Base-by-base conservation (phyloP, 2,888 invertebrate species). In the Drosophila barbarae region DNA sequence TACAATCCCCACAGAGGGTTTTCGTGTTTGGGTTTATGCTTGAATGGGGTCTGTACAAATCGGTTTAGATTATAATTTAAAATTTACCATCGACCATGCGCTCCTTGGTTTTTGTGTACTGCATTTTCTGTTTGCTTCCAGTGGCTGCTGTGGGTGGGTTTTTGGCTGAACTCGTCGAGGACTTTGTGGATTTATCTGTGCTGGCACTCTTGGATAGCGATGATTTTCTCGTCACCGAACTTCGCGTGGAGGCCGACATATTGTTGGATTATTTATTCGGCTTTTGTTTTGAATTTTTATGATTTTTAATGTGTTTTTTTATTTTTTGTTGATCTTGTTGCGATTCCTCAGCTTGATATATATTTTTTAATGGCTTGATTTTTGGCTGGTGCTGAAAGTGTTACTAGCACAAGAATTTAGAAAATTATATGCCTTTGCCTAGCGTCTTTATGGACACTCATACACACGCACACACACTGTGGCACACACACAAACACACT, bases 51-150 rank as follows among this genome's bases (percentile, higher is more conserved):
- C 9, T 26, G 30, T n/a, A 53, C 36, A 32, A 26, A 23, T 60
- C 15, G 23, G 6, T 8, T 28, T 52, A n/a, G 21, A 30, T 7
- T 55, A 2, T 18, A 12, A 23, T 36, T 26, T 30, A 57, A 57
- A 21, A 32, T 65, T 73, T 86, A 88, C 88, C 88, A 68, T 85
- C 85, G 55, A 87, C 82, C 57, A 88, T 84, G 49, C 88, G 88
- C 56, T 88, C 88, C 78, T 65, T 88, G 58, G 88, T 88, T 63
- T 85, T 87, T 69, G 82, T 69, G 59, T 89, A 89, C 77, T 84
- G 85, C 74, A 80, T 86, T 74, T 84, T 86, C 58, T 86, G 87
- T 80, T 85, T 88, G 75, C 69, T 84, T 61, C 87, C 84, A 73
- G 34, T 38, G 78, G 56, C 49, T 73, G 74, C 10, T 30, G 78